Percentiles rank a stretch among this genome's conserved stretches.
Evolutionary conservation across 2,113 vertebrate species (phyloP).

Genomic region (Poecile atricapillus): DNA sequence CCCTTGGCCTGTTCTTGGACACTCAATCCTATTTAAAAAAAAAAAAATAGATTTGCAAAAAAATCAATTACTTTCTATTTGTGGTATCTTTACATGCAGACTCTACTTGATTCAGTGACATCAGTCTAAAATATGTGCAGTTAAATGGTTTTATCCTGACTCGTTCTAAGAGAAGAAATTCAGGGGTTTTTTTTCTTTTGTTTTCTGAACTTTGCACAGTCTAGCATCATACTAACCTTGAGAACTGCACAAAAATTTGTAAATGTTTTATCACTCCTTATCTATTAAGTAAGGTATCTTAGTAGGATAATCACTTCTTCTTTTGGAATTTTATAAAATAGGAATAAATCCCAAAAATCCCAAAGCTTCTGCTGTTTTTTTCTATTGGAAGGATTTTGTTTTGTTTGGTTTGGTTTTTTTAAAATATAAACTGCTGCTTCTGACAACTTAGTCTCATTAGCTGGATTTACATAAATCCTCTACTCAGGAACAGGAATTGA

Average conservation of each 20-base stretch:
- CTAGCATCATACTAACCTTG: background rate
- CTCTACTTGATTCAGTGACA: background rate
- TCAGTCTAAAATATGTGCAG: background rate
- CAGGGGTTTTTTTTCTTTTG: background rate
- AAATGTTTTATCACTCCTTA: background rate
- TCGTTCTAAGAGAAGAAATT: background rate
- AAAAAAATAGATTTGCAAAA: background rate
- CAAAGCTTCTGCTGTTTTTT: background rate
- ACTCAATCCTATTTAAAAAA: background rate
- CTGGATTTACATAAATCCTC: background rate
- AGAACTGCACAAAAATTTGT: background rate
- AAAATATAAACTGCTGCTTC: background rate
- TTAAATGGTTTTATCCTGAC: background rate
- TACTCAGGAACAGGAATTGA: background rate
- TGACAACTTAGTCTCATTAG: background rate
- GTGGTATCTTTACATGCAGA: background rate
- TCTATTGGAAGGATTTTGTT: background rate
- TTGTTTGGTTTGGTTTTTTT: background rate
- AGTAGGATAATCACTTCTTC: background rate
- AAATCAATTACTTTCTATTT: background rate
- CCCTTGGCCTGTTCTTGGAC: background rate
- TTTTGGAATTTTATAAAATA: background rate
- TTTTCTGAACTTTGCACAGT: background rate
- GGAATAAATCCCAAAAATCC: background rate
- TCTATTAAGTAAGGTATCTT: background rate